These are phyloP conservation scores for Ptyas mucosa DNA, from an alignment of 2,113 vertebrate species.

Conservation along the genomic window DNA sequence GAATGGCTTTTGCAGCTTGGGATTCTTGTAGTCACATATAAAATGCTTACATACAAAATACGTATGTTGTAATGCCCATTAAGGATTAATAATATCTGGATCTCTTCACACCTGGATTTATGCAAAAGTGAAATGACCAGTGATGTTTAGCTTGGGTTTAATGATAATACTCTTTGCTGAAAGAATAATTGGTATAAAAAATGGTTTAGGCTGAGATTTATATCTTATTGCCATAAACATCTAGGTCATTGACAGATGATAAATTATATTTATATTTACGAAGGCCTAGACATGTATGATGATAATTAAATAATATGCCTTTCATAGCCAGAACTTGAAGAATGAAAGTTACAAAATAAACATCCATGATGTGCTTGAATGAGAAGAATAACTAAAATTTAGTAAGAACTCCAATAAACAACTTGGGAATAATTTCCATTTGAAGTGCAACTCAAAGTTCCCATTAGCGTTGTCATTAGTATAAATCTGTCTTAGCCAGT, in stretches of 20 bases:
- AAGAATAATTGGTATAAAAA: not conserved
- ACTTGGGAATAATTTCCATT: not conserved
- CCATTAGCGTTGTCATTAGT: not conserved
- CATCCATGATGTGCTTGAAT: not conserved
- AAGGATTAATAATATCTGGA: not conserved
- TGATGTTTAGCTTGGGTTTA: not conserved
- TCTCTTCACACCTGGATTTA: not conserved
- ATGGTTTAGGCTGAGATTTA: not conserved
- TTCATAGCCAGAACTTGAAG: not conserved
- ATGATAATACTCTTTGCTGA: not conserved
- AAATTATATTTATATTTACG: conserved; percentile 1
- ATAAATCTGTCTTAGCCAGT: not conserved
- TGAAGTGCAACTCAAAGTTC: not conserved
- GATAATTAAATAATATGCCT: not conserved
- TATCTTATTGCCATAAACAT: not conserved
- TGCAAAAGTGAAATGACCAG: not conserved
- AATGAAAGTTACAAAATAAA: not conserved
- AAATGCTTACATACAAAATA: not conserved
- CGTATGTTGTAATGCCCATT: not conserved
- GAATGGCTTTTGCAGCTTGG: not conserved
- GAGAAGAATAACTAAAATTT: not conserved
- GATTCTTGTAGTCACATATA: not conserved
- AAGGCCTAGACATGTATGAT: not conserved
- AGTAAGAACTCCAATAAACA: not conserved
- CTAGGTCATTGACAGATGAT: not conserved